Conservation (phyloP, 2,888 invertebrate genomes). For the Acanthosepion esculentum region DNA sequence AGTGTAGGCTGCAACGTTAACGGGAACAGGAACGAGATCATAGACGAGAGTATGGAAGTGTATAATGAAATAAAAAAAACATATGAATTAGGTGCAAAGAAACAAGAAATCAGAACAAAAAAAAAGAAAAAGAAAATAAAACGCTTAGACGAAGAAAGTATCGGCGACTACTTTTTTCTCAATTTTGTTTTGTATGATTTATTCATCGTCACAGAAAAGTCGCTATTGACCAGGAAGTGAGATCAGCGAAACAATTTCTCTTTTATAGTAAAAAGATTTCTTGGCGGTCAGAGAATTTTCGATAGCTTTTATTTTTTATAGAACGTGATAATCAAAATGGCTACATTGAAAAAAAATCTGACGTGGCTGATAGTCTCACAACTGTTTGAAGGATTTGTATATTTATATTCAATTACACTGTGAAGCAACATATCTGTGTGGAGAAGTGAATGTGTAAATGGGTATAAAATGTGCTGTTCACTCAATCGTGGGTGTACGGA, state of each 20-base stretch:
- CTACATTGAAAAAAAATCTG: too few species aligned
- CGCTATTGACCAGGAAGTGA: conserved; percentile 8
- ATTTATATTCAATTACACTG: neutral
- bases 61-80: too few species aligned
- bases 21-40: too few species aligned
- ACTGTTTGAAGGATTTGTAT: neutral
- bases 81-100: too few species aligned
- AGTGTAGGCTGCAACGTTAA: too few species aligned
- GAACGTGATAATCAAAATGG: too few species aligned
- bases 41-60: too few species aligned
- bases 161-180: neutral
- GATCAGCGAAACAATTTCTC: neutral
- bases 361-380: too few species aligned
- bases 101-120: too few species aligned
- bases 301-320: too few species aligned
- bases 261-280: neutral
- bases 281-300: neutral
- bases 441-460: neutral
- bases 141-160: too few species aligned
- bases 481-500: neutral
- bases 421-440: neutral
- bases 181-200: neutral
- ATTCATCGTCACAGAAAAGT: neutral
- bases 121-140: too few species aligned
- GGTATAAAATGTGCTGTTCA: neutral